phyloP scores from a whole-genome alignment of 1,140 invertebrate genomes.

The Meloidogyne chitwoodi region DNA sequence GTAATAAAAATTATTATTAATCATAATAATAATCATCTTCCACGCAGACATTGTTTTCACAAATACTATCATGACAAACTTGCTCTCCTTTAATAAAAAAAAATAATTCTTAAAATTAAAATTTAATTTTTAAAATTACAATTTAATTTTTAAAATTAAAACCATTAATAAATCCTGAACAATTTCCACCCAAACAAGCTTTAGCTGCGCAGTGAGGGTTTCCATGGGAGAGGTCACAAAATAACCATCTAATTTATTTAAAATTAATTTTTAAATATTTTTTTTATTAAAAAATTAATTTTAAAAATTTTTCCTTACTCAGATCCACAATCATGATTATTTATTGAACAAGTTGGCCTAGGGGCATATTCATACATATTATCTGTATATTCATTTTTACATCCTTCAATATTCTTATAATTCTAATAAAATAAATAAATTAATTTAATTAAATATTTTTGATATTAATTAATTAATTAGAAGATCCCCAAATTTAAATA shows the following conservation, averaged over 20 bases:
- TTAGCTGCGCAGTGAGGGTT: slow-evolving; percentile 48
- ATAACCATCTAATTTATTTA: slow-evolving; percentile 41
- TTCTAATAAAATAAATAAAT: slow-evolving; percentile 8
- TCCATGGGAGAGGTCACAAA: slow-evolving; percentile 52
- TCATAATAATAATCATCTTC: neutral
- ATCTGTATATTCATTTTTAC: slow-evolving; percentile 59
- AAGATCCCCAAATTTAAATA: neutral
- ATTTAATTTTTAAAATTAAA: neutral
- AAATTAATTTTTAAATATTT: too few relatives aligned
- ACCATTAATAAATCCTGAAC: slow-evolving; percentile 29
- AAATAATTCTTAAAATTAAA: neutral
- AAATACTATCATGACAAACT: slow-evolving; percentile 38
- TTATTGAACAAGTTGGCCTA: slow-evolving; percentile 65
- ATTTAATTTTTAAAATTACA: neutral
- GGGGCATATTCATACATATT: slow-evolving; percentile 55
- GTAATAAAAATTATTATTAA: too few relatives aligned
- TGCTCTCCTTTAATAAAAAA: slow-evolving; percentile 40
- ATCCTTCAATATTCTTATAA: slow-evolving; percentile 31
- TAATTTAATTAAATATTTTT: slow-evolving; percentile 4
- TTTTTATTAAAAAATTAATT: too few relatives aligned
- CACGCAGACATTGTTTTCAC: slow-evolving; percentile 37
- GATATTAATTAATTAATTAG: neutral
- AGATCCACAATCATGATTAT: slow-evolving; percentile 75
- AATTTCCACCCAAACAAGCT: slow-evolving; percentile 43
- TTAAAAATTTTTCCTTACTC: slow-evolving; percentile 24